Conservation (phyloP, 2,888 invertebrate genomes). For the Eupithecia inturbata region DNA sequence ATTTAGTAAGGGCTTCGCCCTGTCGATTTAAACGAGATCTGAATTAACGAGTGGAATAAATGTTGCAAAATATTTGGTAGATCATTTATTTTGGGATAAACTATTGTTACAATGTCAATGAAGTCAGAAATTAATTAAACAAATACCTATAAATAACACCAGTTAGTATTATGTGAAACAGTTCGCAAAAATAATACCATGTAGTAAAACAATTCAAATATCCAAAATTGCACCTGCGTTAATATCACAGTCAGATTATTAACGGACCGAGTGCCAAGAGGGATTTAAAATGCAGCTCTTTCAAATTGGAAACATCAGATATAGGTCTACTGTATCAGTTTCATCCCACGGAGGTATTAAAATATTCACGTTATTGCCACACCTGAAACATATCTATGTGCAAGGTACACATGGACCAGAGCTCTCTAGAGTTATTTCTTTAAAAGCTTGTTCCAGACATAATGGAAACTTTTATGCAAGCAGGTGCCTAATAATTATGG, state of each 20-base stretch:
- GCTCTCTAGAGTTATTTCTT: background rate
- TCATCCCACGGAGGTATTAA: constrained; percentile 13
- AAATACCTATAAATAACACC: background rate
- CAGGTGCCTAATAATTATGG: background rate
- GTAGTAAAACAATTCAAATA: background rate
- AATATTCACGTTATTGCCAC: constrained; percentile 15
- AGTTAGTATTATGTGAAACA: background rate
- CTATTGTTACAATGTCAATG: background rate
- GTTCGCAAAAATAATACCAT: background rate
- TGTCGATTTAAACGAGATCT: constrained; percentile 67
- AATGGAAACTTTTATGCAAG: background rate
- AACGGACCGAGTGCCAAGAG: constrained; percentile 26
- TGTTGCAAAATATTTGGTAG: constrained; percentile 40
- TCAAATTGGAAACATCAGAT: constrained; percentile 31
- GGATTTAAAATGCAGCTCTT: constrained; percentile 28
- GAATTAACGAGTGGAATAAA: constrained; percentile 60
- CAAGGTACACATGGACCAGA: background rate
- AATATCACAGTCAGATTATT: constrained; percentile 14
- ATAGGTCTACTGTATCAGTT: constrained; percentile 21
- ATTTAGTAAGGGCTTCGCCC: constrained; percentile 66
- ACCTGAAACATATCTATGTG: background rate
- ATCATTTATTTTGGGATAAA: background rate
- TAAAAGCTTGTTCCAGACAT: background rate
- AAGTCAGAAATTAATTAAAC: background rate
- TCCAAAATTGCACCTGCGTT: constrained; percentile 7